A percentile compares a stretch with the other conserved stretches of the same genome.
Conservation (phyloP, 2,888 invertebrate genomes). For the Heliconius sara region DNA sequence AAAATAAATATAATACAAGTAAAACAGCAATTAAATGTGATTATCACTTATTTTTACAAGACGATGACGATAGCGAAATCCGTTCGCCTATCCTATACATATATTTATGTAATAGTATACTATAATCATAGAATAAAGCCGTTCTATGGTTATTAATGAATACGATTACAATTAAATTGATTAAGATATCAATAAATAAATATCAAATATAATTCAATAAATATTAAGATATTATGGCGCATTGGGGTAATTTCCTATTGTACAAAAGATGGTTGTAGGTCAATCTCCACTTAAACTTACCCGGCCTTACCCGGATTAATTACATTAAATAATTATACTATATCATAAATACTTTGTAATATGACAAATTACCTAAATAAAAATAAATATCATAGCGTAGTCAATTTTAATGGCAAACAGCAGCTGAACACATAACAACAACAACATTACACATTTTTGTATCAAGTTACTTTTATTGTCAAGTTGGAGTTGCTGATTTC, state of each 20-base stretch:
- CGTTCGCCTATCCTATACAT: background rate
- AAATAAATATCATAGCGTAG: background rate
- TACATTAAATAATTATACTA: too few relatives aligned
- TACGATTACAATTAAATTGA: background rate
- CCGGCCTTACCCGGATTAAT: too few relatives aligned
- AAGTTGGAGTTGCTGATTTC: conserved; percentile 61
- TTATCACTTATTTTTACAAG: too few relatives aligned
- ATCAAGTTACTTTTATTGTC: conserved; percentile 62
- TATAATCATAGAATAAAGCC: background rate
- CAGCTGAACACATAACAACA: background rate
- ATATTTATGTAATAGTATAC: background rate
- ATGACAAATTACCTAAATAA: background rate
- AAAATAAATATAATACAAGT: too few relatives aligned
- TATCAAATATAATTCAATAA: background rate
- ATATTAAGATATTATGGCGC: background rate
- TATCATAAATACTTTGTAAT: background rate
- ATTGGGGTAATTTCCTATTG: background rate
- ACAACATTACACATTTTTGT: conserved; percentile 11
- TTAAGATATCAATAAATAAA: background rate
- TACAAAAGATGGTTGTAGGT: background rate
- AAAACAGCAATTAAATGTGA: too few relatives aligned
- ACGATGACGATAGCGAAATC: background rate
- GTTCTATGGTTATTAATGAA: background rate
- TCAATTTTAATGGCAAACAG: background rate
- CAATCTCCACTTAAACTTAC: background rate